Base-by-base conservation (phyloP, 1,140 invertebrate species). In the Caerostris darwini region DNA sequence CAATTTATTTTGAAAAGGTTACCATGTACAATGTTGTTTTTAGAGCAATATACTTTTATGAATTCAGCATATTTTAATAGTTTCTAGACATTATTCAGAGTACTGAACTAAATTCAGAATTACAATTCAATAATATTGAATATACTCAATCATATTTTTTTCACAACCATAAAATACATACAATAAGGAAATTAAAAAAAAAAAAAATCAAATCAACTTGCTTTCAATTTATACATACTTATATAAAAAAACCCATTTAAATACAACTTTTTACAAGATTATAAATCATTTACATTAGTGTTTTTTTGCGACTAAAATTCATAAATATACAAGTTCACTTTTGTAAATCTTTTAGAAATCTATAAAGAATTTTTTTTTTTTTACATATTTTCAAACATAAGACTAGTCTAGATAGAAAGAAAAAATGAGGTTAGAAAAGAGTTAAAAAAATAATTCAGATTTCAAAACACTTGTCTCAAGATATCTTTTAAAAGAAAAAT, bases 101-200 rank as follows among this genome's bases (percentile, higher is more conserved):
- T 2, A 34, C 34, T 34, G 34, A 34, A 34, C 2, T 34, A 34
- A 34, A 34, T 34, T 34, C 34, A 34, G 34, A 34, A 34, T 34
- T 34, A 34, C 34, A 34, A 34, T 34, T 34, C 34, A 34, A 34
- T 34, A 34, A 34, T 34, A 34, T 34, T 34, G 34, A 34, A 34
- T 34, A 34, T 77, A 50, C 71, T 77, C 5, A 53, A 50, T 77
- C 71, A 50, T 77, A 77, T 8, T 64, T 87, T 64, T 59, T 87
- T 87, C 57, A 87, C 85, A 87, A 61, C 85, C 85, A 87, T 14
- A 85, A 34, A 85, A 85, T 58, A 57, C 57, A 85, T 10, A 17
- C 82, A 85, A 57, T 57, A 77, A 50, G 5, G 71, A 77, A 4
- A 77, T 77, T 19, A 19, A n/a, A 12, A 71, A 77, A 77, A 77